These are phyloP conservation scores for Prionace glauca DNA, from an alignment of 2,797 vertebrate species.

Conservation along the genomic window DNA sequence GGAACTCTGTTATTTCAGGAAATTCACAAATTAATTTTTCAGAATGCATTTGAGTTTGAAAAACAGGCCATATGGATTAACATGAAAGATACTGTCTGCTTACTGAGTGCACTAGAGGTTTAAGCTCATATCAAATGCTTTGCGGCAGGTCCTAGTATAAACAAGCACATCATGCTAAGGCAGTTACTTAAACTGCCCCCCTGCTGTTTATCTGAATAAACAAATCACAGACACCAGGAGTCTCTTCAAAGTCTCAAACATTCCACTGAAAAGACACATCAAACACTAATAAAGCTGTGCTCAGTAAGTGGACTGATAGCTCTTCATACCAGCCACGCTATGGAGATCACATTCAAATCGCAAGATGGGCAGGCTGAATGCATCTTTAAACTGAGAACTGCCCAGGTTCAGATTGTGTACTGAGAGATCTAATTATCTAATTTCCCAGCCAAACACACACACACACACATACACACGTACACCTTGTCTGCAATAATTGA, in stretches of 20 bases:
- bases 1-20: not conserved
- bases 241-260: slow-evolving; percentile 35
- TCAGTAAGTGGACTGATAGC: slow-evolving; percentile 25
- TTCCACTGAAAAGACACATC: slow-evolving; percentile 36
- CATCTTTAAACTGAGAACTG: not conserved
- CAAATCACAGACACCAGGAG: slow-evolving; percentile 36
- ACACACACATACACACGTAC: not conserved
- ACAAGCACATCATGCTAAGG: slow-evolving; percentile 38
- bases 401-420: not conserved
- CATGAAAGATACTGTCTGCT: slow-evolving; percentile 3
- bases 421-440: not conserved
- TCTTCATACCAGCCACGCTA: not conserved
- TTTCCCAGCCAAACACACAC: not conserved
- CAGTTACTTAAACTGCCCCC: slow-evolving; percentile 50
- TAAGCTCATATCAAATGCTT: slow-evolving; percentile 19
- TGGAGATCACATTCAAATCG: not conserved
- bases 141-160: slow-evolving; percentile 47
- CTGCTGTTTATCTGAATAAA: slow-evolving; percentile 46
- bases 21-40: not conserved
- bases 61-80: not conserved
- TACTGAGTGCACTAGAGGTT: not conserved
- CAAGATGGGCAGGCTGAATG: not conserved
- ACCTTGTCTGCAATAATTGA: not conserved
- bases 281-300: slow-evolving; percentile 26
- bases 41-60: not conserved